phyloP scores from a whole-genome alignment of 2,888 invertebrate species.

The Lapara coniferarum region DNA sequence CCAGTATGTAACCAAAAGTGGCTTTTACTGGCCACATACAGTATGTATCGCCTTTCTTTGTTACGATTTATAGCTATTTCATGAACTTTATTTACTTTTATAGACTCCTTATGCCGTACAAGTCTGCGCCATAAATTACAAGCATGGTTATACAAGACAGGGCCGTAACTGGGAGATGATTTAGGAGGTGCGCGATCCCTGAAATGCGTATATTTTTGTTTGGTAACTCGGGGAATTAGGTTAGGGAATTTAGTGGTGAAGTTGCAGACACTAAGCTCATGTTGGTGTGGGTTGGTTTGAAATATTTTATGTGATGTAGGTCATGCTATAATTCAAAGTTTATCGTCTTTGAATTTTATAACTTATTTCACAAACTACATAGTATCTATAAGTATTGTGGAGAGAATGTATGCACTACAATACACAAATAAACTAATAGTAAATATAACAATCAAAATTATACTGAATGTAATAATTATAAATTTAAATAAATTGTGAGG shows the following conservation, averaged over 20 bases:
- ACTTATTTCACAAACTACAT: background rate
- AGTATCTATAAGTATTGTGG: no score
- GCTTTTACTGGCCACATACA: conserved; percentile 53
- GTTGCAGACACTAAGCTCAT: background rate
- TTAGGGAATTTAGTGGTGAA: background rate
- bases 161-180: conserved; percentile 26
- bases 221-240: conserved; percentile 1
- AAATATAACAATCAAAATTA: no score
- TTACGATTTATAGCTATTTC: conserved; percentile 77
- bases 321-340: background rate
- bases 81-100: conserved; percentile 82
- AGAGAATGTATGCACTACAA: no score
- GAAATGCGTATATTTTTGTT: conserved; percentile 8
- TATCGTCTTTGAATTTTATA: background rate
- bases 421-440: no score
- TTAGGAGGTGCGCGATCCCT: conserved; percentile 18
- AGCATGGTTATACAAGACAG: conserved; percentile 51
- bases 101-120: conserved; percentile 60
- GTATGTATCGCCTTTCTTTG: conserved; percentile 69
- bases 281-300: background rate
- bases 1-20: conserved; percentile 51
- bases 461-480: background rate
- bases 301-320: background rate
- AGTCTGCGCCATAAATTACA: conserved; percentile 76
- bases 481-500: background rate